Evolutionary conservation across 2,797 vertebrate species (phyloP), one percentile per base, ranked within the genome.

Genomic region (Odontamblyopus rebecca): DNA sequence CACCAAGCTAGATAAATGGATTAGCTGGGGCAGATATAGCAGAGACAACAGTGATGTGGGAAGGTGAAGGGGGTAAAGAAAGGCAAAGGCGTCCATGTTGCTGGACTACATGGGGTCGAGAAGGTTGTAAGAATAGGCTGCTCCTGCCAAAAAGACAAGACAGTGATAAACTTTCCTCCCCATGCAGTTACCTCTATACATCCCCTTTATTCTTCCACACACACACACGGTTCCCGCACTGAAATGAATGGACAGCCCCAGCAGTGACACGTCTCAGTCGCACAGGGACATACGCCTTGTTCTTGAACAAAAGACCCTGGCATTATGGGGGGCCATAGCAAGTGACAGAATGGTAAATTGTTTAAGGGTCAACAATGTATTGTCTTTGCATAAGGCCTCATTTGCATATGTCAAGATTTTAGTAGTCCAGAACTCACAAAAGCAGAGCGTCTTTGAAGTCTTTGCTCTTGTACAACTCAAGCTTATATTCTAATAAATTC

Each of bases 161-260:
- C 94, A 95, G 92, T 94, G 94, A 95, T 95, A 95, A 96, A 96
- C 94, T 96, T 95, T 95, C 92, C 92, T 93, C 90, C 89, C 89
- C 81, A 76, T 83, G 86, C 87, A 86, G 89, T 93, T 92, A 91
- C 91, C 78, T 75, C 81, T 61, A 80, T 76, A 67, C 88, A 59
- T 79, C 68, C 78, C 53, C 68, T 30, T 79, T 66, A 80, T 70
- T 60, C 70, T 29, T 68, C 18, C 74, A 23, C 75, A 61, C 62
- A 38, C 71, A 11, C 79, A 80, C 23, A 83, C 74, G 80, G 81
- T 84, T 93, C 93, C 92, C 85, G 65, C 91, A 90, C 87, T 90
- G 91, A 95, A 95, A 94, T 93, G 93, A 96, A 95, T 95, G 93
- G 93, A 93, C 92, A 93, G 93, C 91, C 92, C 91, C 91, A 92